phyloP scores from a whole-genome alignment of 1,140 invertebrate species.

The Myzus persicae region DNA sequence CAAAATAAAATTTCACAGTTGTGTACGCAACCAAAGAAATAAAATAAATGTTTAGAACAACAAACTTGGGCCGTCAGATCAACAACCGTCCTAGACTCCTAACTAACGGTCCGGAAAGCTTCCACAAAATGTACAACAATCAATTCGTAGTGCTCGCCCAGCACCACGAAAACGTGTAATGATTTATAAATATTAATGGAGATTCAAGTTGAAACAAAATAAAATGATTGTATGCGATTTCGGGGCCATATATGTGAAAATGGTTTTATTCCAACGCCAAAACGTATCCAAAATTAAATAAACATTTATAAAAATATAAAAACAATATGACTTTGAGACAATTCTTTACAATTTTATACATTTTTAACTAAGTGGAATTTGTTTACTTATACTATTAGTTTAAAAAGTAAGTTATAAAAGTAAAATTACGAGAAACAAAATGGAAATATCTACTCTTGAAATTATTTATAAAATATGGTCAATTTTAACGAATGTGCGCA shows the following conservation, averaged over 20 bases:
- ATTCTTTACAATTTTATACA: no score
- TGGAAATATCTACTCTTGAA: no score
- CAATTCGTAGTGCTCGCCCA: not conserved
- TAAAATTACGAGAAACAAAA: no score
- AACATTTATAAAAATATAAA: not conserved
- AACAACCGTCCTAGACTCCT: not conserved
- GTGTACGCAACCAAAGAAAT: not conserved
- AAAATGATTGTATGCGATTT: not conserved
- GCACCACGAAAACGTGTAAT: not conserved
- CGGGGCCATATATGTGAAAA: no score
- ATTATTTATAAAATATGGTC: no score
- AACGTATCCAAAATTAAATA: not conserved
- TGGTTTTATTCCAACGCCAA: not conserved
- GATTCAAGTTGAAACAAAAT: not conserved
- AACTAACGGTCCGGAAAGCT: not conserved
- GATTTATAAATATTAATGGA: not conserved
- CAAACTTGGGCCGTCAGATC: not conserved
- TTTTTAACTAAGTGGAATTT: no score
- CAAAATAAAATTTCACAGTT: not conserved
- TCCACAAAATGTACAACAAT: not conserved
- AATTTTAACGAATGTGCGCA: no score
- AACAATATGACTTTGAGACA: no score
- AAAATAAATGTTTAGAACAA: not conserved
- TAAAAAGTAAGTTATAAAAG: no score
- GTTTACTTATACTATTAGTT: no score